Conservation (phyloP, 2,888 invertebrate species). For the Stenotaenia linearis region DNA sequence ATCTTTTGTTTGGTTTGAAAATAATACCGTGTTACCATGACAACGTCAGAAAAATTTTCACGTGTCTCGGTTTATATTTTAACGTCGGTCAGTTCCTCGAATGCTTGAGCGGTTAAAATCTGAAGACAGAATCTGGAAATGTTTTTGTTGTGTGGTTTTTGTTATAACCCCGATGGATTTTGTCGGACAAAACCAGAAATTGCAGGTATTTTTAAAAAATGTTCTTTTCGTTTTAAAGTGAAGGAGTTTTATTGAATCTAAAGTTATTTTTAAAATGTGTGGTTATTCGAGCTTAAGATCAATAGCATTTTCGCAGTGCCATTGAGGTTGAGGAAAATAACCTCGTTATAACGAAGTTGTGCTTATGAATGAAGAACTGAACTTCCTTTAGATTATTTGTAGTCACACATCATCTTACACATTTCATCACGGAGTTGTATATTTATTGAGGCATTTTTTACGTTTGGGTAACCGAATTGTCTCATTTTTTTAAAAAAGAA, state of each 20-base stretch:
- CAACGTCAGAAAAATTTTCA: slow-evolving; percentile 26
- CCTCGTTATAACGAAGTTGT: neutral
- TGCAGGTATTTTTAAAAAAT: neutral
- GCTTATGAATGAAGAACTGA: slow-evolving; percentile 10
- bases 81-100: neutral
- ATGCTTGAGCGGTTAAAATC: neutral
- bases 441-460: neutral
- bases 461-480: neutral
- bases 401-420: neutral
- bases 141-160: neutral
- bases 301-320: neutral
- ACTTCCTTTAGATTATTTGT: neutral
- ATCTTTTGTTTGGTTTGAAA: slow-evolving; percentile 28
- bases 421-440: neutral
- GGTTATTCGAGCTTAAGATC: neutral
- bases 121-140: neutral
- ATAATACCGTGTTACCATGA: slow-evolving; percentile 13
- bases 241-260: neutral
- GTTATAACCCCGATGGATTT: neutral
- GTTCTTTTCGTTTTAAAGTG: neutral
- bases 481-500: neutral
- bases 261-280: neutral
- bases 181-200: neutral
- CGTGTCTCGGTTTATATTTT: neutral
- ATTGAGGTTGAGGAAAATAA: neutral